Conservation (phyloP, 2,113 vertebrate genomes). For the Platysteira castanea region DNA sequence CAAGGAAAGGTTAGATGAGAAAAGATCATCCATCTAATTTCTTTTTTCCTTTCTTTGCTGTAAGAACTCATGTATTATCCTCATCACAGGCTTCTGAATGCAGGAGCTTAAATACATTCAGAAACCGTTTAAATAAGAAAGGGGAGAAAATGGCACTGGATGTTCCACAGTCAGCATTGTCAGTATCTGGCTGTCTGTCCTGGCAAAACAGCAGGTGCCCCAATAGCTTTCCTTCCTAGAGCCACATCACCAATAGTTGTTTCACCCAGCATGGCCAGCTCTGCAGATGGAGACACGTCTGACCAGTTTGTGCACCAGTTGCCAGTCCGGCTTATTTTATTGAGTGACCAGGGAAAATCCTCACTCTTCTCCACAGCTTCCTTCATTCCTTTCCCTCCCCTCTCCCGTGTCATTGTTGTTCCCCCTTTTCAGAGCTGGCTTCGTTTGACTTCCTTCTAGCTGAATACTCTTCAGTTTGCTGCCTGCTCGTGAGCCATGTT, state of each 20-base stretch:
- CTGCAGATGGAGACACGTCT: background rate
- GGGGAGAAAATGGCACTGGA: background rate
- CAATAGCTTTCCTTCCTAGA: background rate
- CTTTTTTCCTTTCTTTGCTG: background rate
- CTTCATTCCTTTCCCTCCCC: background rate
- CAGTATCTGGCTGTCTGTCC: background rate
- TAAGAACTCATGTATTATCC: background rate
- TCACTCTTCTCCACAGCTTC: background rate
- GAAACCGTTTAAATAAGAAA: background rate
- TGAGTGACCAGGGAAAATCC: background rate
- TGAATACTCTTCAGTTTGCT: background rate
- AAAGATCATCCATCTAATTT: background rate
- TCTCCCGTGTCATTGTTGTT: background rate
- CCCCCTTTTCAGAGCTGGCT: background rate
- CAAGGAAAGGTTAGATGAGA: background rate
- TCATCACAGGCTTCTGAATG: background rate
- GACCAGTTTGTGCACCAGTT: background rate
- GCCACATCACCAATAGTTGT: background rate
- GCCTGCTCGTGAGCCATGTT: background rate
- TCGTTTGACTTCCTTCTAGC: background rate
- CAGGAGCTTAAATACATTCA: background rate
- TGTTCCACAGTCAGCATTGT: background rate
- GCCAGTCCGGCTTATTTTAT: background rate
- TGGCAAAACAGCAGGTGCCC: background rate
- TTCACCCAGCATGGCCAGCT: background rate